A percentile compares a stretch with the other conserved stretches of the same genome.
phyloP scores from a whole-genome alignment of 2,888 invertebrate genomes.

The Drosophila meridionalis region DNA sequence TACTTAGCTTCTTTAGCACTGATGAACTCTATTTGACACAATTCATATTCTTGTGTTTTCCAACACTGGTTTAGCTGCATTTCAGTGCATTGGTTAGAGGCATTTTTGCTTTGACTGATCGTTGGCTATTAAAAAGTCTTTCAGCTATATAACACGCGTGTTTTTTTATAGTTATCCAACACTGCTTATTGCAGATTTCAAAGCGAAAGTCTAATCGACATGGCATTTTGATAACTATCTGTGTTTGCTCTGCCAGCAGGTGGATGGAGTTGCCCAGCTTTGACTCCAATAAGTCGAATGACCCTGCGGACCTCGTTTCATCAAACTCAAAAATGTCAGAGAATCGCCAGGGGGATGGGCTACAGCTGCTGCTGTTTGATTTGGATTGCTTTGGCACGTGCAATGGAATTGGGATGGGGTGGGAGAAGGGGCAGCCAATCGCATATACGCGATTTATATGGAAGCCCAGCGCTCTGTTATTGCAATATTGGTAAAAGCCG shows the following conservation, averaged over 20 bases:
- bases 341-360: slow-evolving; percentile 8
- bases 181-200: neutral
- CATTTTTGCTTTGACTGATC: neutral
- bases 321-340: slow-evolving; percentile 54
- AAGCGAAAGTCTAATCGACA: neutral
- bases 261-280: neutral
- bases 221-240: slow-evolving; percentile 2
- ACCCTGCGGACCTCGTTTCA: slow-evolving; percentile 32
- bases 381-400: slow-evolving; percentile 70
- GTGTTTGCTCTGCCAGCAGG: neutral
- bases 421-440: slow-evolving; percentile 1
- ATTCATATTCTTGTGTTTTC: no score
- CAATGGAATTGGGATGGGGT: neutral
- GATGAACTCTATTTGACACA: neutral
- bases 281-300: slow-evolving; percentile 46
- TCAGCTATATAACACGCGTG: neutral
- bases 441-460: slow-evolving; percentile 51
- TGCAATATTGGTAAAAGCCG: slow-evolving; percentile 64
- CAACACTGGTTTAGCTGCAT: neutral
- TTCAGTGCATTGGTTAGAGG: neutral
- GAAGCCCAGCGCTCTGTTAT: slow-evolving; percentile 31
- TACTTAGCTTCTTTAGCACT: neutral
- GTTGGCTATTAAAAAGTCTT: neutral
- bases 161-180: neutral
- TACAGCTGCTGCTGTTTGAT: slow-evolving; percentile 22